phyloP scores from a whole-genome alignment of 2,797 vertebrate genomes.

The Myotis daubentonii region DNA sequence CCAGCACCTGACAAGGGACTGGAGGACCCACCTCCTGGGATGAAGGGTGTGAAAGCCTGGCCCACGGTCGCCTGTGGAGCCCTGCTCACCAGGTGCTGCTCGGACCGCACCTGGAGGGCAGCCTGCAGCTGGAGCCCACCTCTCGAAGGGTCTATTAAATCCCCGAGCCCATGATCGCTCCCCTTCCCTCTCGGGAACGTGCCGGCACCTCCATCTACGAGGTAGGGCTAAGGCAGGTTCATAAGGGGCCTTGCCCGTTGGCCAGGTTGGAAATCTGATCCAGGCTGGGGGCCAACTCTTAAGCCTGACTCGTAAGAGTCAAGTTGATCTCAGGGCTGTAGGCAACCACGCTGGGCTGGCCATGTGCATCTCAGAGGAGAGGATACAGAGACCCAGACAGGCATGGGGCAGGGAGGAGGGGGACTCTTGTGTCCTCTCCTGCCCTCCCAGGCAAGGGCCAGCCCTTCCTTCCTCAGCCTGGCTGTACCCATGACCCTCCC shows the following conservation, averaged over 20 bases:
- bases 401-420: background rate
- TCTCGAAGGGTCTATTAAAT: background rate
- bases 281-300: background rate
- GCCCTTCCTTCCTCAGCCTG: background rate
- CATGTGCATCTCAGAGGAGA: no score
- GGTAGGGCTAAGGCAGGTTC: background rate
- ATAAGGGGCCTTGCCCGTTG: background rate
- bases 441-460: background rate
- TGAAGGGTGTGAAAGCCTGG: background rate
- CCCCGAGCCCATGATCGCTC: background rate
- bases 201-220: no score
- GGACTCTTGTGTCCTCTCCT: background rate
- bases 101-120: background rate
- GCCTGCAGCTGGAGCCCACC: background rate
- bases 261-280: background rate
- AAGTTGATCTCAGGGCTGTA: background rate
- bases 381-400: background rate
- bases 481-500: background rate
- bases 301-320: background rate
- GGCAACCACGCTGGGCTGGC: background rate
- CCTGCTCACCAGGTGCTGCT: background rate
- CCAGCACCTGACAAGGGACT: background rate
- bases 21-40: background rate
- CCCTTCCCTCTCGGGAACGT: background rate
- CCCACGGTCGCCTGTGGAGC: background rate